Base-by-base conservation (phyloP, 2,113 vertebrate species). In the Dipodomys ordii region DNA sequence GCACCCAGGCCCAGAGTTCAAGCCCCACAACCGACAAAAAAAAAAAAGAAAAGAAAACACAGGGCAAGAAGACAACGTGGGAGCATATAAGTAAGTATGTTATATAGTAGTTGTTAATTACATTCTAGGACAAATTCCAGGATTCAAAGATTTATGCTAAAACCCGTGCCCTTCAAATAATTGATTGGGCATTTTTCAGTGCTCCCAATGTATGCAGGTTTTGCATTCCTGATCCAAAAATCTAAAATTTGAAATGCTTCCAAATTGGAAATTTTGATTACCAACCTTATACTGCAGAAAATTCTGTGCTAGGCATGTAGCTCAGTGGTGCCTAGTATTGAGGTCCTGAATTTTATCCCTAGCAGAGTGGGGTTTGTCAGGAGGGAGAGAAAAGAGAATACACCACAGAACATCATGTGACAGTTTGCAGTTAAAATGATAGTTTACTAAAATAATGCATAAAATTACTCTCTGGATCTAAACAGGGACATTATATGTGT, bases 81-180 rank as follows among this genome's bases (percentile, higher is more conserved):
- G 30, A 87, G 73, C 22, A 3, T 71, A 62, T 67, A 64, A 86
- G 74, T 80, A 30, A 69, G 27, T 73, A 83, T 25, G 77, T 35
- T 39, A 13, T 20, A 32, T 81, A 82, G 28, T 27, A 79, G 23
- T 27, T 68, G 9, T 94, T 67, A 65, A 3, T 88, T 13, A 11
- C 68, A 32, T n/a, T 84, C 83, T 82, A 62, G 35, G 30, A 85
- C 32, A 85, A 46, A 53, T 3, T 62, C 27, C 2, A 94, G 1
- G 62, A 76, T 84, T 92, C 71, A 82, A 85, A 20, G 53, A 44
- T 7, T 85, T 90, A 72, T 80, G 4, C 68, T 78, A 60, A 87
- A 90, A 84, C 35, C 74, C 20, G 4, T 71, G 35, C 23, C 44
- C 35, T 9, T 65, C 22, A 89, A 53, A 87, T 93, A 28, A 68